phyloP scores from a whole-genome alignment of 2,113 vertebrate genomes.

The Orthonyx spaldingii region DNA sequence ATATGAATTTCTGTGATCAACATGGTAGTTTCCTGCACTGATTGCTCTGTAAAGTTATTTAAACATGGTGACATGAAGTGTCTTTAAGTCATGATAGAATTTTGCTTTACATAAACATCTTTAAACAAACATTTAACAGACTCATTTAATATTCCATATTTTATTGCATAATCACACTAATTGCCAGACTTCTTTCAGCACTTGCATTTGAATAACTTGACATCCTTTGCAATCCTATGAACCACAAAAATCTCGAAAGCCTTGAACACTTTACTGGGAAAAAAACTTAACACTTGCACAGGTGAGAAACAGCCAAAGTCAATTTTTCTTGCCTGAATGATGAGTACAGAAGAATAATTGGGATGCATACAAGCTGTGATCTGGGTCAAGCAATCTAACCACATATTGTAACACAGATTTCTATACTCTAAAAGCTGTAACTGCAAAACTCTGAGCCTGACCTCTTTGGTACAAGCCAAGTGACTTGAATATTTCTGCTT shows the following conservation, averaged over 20 bases:
- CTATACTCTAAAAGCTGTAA: neutral
- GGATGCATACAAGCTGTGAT: neutral
- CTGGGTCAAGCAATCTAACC: neutral
- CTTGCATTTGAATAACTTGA: neutral
- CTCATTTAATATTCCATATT: neutral
- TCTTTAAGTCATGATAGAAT: neutral
- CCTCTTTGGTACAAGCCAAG: neutral
- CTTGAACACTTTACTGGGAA: neutral
- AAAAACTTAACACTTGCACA: neutral
- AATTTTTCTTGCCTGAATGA: neutral
- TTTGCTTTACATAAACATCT: neutral
- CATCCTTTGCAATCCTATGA: neutral
- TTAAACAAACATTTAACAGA: slow-evolving; percentile 2
- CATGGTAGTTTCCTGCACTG: neutral
- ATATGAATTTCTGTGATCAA: neutral
- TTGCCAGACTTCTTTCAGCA: neutral
- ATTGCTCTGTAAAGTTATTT: neutral
- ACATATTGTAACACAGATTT: neutral
- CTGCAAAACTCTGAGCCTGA: neutral
- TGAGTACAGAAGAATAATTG: neutral
- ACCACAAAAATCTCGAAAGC: neutral
- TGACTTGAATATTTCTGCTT: neutral
- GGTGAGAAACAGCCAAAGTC: neutral
- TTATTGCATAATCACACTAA: slow-evolving; percentile 4
- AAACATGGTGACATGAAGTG: neutral